Conservation (phyloP, 2,113 vertebrate genomes). For the Corythornis cristatus region DNA sequence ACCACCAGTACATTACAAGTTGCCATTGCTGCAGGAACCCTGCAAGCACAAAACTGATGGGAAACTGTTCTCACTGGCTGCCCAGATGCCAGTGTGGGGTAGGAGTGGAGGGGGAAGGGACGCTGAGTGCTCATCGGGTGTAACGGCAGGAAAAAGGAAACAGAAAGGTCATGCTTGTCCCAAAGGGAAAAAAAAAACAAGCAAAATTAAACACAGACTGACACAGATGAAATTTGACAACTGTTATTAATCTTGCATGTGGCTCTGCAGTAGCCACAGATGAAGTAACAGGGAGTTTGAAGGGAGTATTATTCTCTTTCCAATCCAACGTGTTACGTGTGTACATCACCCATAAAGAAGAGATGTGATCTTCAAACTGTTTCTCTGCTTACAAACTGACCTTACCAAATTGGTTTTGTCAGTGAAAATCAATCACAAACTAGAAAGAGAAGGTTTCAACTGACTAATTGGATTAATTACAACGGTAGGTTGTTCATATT, state of each 20-base stretch:
- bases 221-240: conserved; percentile 24
- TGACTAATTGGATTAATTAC: neutral
- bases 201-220: conserved; percentile 53
- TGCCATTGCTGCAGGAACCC: conserved; percentile 75
- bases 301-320: neutral
- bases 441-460: neutral
- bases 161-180: conserved; percentile 75
- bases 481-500: neutral
- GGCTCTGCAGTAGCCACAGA: neutral
- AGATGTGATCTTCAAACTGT: neutral
- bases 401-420: neutral
- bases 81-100: conserved; percentile 86
- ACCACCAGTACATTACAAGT: conserved; percentile 65
- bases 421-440: neutral
- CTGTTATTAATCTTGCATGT: neutral
- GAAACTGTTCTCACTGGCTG: conserved; percentile 91
- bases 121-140: conserved; percentile 72
- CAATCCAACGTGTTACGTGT: neutral
- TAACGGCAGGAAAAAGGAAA: conserved; percentile 69
- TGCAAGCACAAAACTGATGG: conserved; percentile 99
- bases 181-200: conserved; percentile 14
- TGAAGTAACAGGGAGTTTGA: neutral
- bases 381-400: neutral
- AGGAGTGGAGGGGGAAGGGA: conserved; percentile 82
- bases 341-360: neutral